Percentiles rank a stretch among this genome's conserved stretches.
Evolutionary conservation across 2,888 invertebrate genomes (phyloP).

Genomic region (Drosophila paucipuncta): DNA sequence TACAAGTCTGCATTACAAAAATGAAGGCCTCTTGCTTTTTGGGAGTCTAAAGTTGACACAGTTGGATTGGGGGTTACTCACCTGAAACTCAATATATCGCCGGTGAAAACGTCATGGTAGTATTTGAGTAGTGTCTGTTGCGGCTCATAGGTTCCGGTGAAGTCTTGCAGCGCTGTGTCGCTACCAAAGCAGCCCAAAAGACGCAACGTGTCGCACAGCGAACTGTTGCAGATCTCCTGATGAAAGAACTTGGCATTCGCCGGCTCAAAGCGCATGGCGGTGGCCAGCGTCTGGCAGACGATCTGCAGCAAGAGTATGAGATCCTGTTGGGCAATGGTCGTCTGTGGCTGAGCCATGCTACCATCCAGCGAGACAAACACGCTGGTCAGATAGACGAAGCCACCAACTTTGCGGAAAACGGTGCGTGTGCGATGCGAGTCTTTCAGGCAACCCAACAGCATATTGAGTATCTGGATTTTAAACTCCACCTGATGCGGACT

Average conservation of each 20-base stretch:
- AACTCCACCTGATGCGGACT: conserved; percentile 92
- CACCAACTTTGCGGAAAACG: conserved; percentile 98
- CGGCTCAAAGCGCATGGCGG: conserved; percentile 99
- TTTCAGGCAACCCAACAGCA: conserved; percentile 94
- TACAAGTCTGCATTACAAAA: neutral
- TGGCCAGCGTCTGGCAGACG: conserved; percentile 97
- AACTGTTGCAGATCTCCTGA: conserved; percentile 97
- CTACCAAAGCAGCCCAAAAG: conserved; percentile 95
- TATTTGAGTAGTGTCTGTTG: conserved; percentile 84
- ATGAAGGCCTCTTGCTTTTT: neutral
- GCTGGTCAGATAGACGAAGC: conserved; percentile 98
- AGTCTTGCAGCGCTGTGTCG: conserved; percentile 86
- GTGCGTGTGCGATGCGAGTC: conserved; percentile 98
- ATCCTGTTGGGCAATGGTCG: conserved; percentile 86
- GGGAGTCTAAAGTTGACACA: neutral
- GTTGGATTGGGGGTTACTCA: conserved; percentile 33
- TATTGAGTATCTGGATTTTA: conserved; percentile 96
- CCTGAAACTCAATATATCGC: conserved; percentile 88
- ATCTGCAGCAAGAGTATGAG: conserved; percentile 92
- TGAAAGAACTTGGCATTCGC: conserved; percentile 99
- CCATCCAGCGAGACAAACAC: conserved; percentile 97
- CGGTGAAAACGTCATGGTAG: conserved; percentile 91
- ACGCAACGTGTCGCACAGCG: conserved; percentile 96
- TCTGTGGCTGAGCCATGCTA: conserved; percentile 87
- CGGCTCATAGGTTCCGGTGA: conserved; percentile 81